Percentiles rank a stretch among this genome's conserved stretches.
Conservation (phyloP, 2,888 invertebrate genomes). For the Dasypolia templi region DNA sequence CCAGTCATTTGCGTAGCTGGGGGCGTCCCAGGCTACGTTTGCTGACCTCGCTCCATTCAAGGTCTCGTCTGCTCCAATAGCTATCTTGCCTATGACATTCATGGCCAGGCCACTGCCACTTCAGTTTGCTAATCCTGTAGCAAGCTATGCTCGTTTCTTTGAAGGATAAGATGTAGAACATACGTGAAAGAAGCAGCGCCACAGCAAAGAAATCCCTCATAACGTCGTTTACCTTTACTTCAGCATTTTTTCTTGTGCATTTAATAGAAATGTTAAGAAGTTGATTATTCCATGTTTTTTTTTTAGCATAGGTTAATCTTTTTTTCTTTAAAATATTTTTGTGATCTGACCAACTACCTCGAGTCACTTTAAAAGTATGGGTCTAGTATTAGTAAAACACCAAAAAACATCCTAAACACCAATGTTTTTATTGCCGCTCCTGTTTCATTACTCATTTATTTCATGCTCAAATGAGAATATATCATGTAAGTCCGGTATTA, state of each 20-base stretch:
- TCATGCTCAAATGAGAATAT: slow-evolving; percentile 2
- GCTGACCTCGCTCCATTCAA: not conserved
- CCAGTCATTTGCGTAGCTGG: not conserved
- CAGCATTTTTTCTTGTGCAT: no score
- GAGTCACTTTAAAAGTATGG: not conserved
- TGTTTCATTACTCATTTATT: not conserved
- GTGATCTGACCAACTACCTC: slow-evolving; percentile 38
- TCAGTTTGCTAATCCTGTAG: not conserved
- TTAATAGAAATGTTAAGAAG: not conserved
- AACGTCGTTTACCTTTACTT: not conserved
- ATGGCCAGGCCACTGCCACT: no score
- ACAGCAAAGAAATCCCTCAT: not conserved
- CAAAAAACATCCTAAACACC: not conserved
- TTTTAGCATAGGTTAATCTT: not conserved
- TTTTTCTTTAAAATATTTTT: not conserved
- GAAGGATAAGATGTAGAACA: not conserved
- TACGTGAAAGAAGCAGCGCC: not conserved
- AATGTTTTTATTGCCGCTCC: not conserved
- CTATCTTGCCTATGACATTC: no score
- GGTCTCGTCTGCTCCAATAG: not conserved
- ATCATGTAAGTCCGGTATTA: not conserved
- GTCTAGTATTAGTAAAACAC: not conserved
- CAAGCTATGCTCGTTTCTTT: not conserved
- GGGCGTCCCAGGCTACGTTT: not conserved
- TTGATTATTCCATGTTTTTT: not conserved